These are phyloP conservation scores for Gobiocypris rarus DNA, from an alignment of 2,113 vertebrate species.

Conservation along the genomic window DNA sequence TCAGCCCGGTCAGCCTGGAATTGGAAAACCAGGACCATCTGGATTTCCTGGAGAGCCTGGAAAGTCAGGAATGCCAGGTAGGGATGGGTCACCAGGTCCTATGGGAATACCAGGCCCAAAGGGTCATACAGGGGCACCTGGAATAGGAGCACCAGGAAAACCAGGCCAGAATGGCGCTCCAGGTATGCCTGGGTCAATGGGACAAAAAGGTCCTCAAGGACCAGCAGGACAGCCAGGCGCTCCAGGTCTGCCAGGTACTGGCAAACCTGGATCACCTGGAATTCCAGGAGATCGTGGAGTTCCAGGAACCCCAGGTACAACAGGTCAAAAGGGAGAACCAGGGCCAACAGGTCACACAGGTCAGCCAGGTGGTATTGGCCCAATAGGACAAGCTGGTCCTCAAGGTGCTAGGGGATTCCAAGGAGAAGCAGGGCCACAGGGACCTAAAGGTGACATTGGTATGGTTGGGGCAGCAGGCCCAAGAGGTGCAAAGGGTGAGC, in stretches of 20 bases:
- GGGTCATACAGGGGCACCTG: constrained; percentile 81
- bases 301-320: constrained; percentile 73
- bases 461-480: constrained; percentile 72
- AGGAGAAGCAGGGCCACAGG: constrained; percentile 71
- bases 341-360: constrained; percentile 76
- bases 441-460: constrained; percentile 81
- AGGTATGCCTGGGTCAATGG: constrained; percentile 72
- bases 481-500: constrained; percentile 76
- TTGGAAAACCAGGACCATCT: constrained; percentile 83
- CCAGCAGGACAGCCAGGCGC: constrained; percentile 73
- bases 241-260: constrained; percentile 76
- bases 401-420: constrained; percentile 76
- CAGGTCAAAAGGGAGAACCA: constrained; percentile 79
- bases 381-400: constrained; percentile 72
- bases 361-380: constrained; percentile 69
- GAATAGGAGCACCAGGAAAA: constrained; percentile 76
- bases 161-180: constrained; percentile 76
- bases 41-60: constrained; percentile 91
- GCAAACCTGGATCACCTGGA: constrained; percentile 76
- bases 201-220: constrained; percentile 74
- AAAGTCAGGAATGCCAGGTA: constrained; percentile 83
- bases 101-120: constrained; percentile 82
- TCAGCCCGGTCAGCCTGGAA: constrained; percentile 81
- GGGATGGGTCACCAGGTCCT: constrained; percentile 82
- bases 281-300: constrained; percentile 73